Evolutionary conservation across 1,140 invertebrate species (phyloP).

Genomic region (Tigriopus japonicus): DNA sequence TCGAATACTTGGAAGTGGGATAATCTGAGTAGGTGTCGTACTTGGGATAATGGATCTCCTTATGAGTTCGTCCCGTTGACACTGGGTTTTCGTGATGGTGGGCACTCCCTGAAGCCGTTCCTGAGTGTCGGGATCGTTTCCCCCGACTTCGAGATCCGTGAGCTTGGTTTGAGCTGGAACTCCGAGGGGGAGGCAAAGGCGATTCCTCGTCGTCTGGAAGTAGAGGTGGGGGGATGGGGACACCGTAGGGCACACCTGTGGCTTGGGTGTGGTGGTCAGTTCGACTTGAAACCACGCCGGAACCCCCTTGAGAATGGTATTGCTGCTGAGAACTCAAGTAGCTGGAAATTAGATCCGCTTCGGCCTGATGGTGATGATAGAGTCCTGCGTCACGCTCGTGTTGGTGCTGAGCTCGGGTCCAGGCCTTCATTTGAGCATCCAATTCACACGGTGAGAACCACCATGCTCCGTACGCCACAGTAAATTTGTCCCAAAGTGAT

Average conservation of each 20-base stretch:
- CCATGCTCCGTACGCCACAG: conserved; percentile 9
- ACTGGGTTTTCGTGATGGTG: not conserved
- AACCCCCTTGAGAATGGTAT: not conserved
- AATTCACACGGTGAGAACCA: conserved; percentile 7
- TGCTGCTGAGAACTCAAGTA: conserved; percentile 1
- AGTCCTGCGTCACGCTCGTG: not conserved
- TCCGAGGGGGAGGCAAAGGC: not conserved
- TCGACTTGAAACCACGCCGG: not conserved
- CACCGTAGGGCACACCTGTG: not conserved
- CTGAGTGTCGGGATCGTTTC: conserved; percentile 3
- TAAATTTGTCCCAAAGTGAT: not conserved
- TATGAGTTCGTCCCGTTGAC: no score
- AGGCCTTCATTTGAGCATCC: conserved; percentile 7
- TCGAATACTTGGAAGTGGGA: not conserved
- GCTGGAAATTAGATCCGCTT: not conserved
- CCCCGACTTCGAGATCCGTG: not conserved
- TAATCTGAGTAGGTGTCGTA: conserved; percentile 2
- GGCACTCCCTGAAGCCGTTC: not conserved
- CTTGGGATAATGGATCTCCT: conserved; percentile 2
- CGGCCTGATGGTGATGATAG: not conserved
- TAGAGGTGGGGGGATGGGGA: conserved; percentile 8
- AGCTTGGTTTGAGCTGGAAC: not conserved
- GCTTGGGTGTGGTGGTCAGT: no score
- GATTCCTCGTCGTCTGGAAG: not conserved
- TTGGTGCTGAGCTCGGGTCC: conserved; percentile 1